Base-by-base conservation (phyloP, 2,113 vertebrate species). In the Solea senegalensis region DNA sequence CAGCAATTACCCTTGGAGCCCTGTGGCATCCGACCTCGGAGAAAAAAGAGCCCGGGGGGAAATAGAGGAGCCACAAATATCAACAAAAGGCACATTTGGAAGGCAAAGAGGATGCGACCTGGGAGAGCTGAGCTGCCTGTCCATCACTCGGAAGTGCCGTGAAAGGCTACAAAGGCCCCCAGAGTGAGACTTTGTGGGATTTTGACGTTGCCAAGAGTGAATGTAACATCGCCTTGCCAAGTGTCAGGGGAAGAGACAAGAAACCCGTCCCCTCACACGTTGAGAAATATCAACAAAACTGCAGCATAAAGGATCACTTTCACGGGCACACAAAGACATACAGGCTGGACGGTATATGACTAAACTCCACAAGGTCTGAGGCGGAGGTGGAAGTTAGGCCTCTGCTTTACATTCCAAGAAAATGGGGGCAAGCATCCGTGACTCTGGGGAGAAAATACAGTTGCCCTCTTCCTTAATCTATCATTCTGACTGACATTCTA, bases 261-360 rank as follows among this genome's bases (percentile, higher is more conserved):
- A 83, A 89, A 83, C 86, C 73, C 21, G 67, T 83, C 74, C 69
- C 55, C 63, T 73, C 72, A 83, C 57, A 54, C 9, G 7, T 54
- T 60, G 76, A 72, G 85, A 90, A 90, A 89, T 91, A 88, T 92
- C 89, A 91, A 91, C 90, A 92, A 89, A 91, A 89, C 84, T 78
- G 69, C 57, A 68, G 73, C 69, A 93, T 87, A 91, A 88, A 92
- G 81, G 81, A 65, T 75, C 74, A 89, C 84, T 90, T 94, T 92
- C 89, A 92, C 40, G 28, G 39, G 12, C 28, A 8, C 80, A 94
- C 83, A 92, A 92, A 92, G 86, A 80, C 52, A 76, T 14, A n/a
- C 59, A 61, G 78, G 72, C 57, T 72, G 71, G 49, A 85, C 39
- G 83, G 78, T 85, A 84, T 49, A 69, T 14, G 72, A 46, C 46